These are phyloP conservation scores for Neodiprion lecontei DNA, from an alignment of 1,140 invertebrate species.

Conservation along the genomic window DNA sequence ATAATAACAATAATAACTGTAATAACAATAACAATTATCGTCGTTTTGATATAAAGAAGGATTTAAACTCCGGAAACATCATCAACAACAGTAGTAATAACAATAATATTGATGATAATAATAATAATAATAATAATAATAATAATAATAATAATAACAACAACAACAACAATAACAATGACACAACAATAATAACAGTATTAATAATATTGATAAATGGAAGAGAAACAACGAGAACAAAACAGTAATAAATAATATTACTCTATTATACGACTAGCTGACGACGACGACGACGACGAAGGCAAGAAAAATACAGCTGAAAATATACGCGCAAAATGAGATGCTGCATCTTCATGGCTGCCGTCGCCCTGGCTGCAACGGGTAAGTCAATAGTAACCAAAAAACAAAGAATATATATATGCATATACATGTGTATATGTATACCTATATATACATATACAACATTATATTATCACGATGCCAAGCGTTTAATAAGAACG, in stretches of 20 bases:
- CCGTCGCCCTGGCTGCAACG: conserved; percentile 59
- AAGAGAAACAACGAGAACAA: not conserved
- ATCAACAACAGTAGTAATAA: too few relatives aligned
- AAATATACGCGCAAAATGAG: conserved; percentile 49
- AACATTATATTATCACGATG: not conserved
- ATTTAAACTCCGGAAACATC: too few relatives aligned
- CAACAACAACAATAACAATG: too few relatives aligned
- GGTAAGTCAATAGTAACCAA: conserved; percentile 45
- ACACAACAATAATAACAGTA: not conserved
- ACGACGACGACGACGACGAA: not conserved
- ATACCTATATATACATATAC: not conserved
- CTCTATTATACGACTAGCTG: not conserved
- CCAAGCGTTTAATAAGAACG: too few relatives aligned
- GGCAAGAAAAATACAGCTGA: not conserved
- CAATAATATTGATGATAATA: not conserved
- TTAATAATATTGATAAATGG: not conserved
- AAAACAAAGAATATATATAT: too few relatives aligned
- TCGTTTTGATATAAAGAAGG: too few relatives aligned
- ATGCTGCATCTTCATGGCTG: conserved; percentile 59
- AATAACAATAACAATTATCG: too few relatives aligned
- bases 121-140: not conserved
- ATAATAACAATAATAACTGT: too few relatives aligned
- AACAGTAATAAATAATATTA: not conserved
- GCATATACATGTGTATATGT: too few relatives aligned
- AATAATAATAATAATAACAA: not conserved